phyloP scores from a whole-genome alignment of 2,797 vertebrate species.

The Pristis pectinata region DNA sequence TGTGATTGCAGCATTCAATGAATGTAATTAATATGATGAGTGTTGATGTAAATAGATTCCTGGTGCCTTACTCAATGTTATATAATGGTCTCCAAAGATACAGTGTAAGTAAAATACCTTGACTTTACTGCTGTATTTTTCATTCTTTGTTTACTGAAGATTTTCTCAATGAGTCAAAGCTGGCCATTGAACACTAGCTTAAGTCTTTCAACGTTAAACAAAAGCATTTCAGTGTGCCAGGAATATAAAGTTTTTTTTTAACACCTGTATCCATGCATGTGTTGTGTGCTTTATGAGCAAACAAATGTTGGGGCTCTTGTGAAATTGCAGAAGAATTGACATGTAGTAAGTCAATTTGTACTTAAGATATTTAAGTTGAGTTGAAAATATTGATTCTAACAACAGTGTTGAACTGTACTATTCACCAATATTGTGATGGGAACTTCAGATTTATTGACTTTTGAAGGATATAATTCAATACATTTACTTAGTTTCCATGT shows the following conservation, averaged over 20 bases:
- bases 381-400: background rate
- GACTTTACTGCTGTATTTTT: background rate
- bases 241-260: too few relatives aligned
- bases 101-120: background rate
- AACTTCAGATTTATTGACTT: background rate
- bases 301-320: background rate
- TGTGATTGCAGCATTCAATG: background rate
- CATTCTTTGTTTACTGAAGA: conserved; percentile 14
- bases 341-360: background rate
- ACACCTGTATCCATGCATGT: background rate
- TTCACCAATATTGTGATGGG: background rate
- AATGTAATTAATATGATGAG: background rate
- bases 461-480: background rate
- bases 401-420: background rate
- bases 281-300: background rate
- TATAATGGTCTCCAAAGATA: background rate
- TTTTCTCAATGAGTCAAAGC: background rate
- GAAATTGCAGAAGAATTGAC: background rate
- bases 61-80: background rate
- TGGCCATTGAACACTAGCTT: background rate
- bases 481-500: background rate
- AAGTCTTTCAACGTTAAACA: background rate
- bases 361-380: background rate
- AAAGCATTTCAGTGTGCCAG: background rate
- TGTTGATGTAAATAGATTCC: background rate